These are phyloP conservation scores for Dione juno DNA, from an alignment of 2,888 invertebrate species.

Conservation along the genomic window DNA sequence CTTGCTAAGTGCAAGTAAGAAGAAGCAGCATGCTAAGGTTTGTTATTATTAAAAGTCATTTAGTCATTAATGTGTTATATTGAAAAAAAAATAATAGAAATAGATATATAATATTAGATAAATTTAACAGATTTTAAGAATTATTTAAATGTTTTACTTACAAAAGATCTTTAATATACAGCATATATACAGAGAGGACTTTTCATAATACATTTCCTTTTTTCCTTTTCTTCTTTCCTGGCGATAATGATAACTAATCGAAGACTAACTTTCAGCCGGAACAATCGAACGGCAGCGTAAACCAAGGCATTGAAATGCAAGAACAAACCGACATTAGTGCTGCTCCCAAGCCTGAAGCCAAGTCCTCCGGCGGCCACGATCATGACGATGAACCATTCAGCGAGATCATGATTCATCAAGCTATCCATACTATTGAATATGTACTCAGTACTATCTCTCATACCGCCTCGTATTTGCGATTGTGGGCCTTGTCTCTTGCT, in stretches of 20 bases:
- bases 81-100: too few species aligned
- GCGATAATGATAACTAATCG: neutral
- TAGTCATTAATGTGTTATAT: too few species aligned
- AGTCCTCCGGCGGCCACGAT: constrained; percentile 52
- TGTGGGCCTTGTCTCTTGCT: constrained; percentile 98
- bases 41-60: neutral
- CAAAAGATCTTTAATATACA: too few species aligned
- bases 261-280: constrained; percentile 59
- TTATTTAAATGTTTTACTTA: too few species aligned
- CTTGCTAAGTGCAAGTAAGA: constrained; percentile 78
- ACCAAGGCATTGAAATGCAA: constrained; percentile 86
- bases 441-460: constrained; percentile 98
- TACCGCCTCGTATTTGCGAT: constrained; percentile 97
- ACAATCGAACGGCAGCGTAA: constrained; percentile 85
- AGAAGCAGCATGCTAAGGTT: constrained; percentile 70
- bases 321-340: constrained; percentile 74
- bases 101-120: too few species aligned
- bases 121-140: too few species aligned
- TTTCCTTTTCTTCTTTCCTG: too few species aligned
- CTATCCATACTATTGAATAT: constrained; percentile 98
- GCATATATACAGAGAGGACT: too few species aligned
- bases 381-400: constrained; percentile 88
- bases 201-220: too few species aligned
- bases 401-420: constrained; percentile 96
- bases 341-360: constrained; percentile 52